Evolutionary conservation across 2,888 invertebrate species (phyloP).

Genomic region (Tetheella fluctuosa): DNA sequence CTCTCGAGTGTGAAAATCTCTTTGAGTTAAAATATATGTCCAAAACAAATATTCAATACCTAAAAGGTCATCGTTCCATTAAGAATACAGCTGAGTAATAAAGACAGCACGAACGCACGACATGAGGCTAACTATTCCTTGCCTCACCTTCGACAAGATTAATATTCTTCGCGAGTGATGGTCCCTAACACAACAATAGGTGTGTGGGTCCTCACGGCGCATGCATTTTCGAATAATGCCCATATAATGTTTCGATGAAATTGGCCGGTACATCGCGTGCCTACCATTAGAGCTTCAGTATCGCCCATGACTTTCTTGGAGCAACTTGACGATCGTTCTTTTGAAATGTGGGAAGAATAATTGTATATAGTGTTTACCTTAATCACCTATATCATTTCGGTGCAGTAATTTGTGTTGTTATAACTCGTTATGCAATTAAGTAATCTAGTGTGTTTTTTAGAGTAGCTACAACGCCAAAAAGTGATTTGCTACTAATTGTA

Average conservation of each 20-base stretch:
- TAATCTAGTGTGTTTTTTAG: slow-evolving; percentile 33
- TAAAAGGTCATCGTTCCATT: slow-evolving; percentile 69
- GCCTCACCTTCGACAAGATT: slow-evolving; percentile 73
- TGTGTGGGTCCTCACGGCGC: slow-evolving; percentile 67
- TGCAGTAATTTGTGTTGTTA: slow-evolving; percentile 39
- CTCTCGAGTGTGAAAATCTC: background rate
- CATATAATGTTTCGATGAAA: slow-evolving; percentile 81
- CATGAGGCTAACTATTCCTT: slow-evolving; percentile 52
- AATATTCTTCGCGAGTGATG: slow-evolving; percentile 78
- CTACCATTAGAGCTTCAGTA: slow-evolving; percentile 65
- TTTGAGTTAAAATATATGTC: background rate
- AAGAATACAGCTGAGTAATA: slow-evolving; percentile 54
- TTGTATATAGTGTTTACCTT: slow-evolving; percentile 29
- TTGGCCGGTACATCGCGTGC: slow-evolving; percentile 70
- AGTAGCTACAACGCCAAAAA: background rate
- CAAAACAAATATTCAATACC: background rate
- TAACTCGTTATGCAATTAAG: slow-evolving; percentile 38
- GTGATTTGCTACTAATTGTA: slow-evolving; percentile 17
- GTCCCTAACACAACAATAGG: slow-evolving; percentile 74
- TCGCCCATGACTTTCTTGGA: slow-evolving; percentile 67
- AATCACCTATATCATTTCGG: slow-evolving; percentile 39
- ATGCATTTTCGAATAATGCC: slow-evolving; percentile 82
- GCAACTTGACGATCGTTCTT: slow-evolving; percentile 40
- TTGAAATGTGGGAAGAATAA: slow-evolving; percentile 24
- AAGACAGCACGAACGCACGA: slow-evolving; percentile 52